These are phyloP conservation scores for Julus scanicus DNA, from an alignment of 2,888 invertebrate species.

Conservation along the genomic window DNA sequence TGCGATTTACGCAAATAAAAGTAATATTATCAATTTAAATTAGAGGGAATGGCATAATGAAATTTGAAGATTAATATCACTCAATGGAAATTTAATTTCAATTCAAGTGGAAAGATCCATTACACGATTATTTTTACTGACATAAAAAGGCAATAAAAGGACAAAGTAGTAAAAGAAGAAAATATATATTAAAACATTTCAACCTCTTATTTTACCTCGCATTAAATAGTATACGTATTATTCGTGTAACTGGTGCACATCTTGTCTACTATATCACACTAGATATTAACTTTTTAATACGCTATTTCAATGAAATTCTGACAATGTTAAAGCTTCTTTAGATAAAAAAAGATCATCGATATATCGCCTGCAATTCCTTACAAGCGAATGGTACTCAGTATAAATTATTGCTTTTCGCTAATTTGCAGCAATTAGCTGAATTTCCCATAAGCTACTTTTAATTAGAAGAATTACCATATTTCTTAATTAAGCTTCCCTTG, in stretches of 20 bases:
- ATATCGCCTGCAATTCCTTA: background rate
- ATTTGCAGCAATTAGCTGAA: slow-evolving; percentile 5
- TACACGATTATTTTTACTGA: too few relatives aligned
- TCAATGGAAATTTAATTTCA: too few relatives aligned
- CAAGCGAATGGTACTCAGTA: background rate
- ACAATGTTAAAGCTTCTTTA: background rate
- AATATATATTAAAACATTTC: too few relatives aligned
- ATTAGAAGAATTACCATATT: slow-evolving; percentile 5
- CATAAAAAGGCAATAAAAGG: too few relatives aligned
- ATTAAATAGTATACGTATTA: background rate
- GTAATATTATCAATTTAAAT: background rate
- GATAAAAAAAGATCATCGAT: background rate
- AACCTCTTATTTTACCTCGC: too few relatives aligned
- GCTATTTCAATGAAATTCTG: background rate
- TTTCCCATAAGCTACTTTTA: slow-evolving; percentile 2
- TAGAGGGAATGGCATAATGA: background rate
- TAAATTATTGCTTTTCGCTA: background rate
- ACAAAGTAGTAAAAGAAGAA: too few relatives aligned
- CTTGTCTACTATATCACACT: background rate
- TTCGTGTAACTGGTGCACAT: background rate
- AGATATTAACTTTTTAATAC: background rate
- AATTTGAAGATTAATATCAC: background rate
- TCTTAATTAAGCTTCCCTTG: slow-evolving; percentile 3
- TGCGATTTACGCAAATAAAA: background rate
- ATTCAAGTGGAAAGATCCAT: too few relatives aligned